Conservation (phyloP, 1,140 invertebrate species). For the Oryctes rhinoceros region DNA sequence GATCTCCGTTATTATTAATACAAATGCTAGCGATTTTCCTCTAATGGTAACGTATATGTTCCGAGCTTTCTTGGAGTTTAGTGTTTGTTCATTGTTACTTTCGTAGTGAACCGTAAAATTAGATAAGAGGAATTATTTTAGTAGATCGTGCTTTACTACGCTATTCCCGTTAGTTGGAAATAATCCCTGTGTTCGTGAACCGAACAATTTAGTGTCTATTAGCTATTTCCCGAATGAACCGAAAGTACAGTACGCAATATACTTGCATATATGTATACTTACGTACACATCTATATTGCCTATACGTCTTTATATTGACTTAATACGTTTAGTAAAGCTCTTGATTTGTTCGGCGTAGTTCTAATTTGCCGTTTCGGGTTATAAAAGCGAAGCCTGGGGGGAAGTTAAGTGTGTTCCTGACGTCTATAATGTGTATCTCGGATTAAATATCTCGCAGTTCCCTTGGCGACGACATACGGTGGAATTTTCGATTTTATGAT, state of each 20-base stretch:
- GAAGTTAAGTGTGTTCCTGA: constrained; percentile 3
- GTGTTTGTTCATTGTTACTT: neutral
- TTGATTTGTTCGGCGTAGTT: constrained; percentile 8
- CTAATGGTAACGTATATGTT: too few species aligned
- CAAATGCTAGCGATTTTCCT: too few species aligned
- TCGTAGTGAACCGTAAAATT: neutral
- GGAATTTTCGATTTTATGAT: constrained; percentile 19
- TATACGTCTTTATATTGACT: constrained; percentile 10
- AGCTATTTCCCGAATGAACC: neutral
- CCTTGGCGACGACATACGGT: neutral
- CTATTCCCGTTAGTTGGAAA: constrained; percentile 14
- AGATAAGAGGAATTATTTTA: neutral
- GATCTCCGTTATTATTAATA: too few species aligned
- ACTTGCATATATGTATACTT: neutral
- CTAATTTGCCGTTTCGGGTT: constrained; percentile 13
- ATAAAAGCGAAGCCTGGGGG: constrained; percentile 3
- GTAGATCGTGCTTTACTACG: neutral
- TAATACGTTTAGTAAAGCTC: constrained; percentile 10
- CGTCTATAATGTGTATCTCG: constrained; percentile 21
- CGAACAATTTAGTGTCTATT: neutral
- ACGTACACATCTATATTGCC: neutral
- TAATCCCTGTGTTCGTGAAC: neutral
- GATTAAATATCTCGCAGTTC: constrained; percentile 18
- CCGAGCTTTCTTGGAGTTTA: too few species aligned
- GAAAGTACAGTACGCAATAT: neutral